Evolutionary conservation across 2,797 vertebrate species (phyloP).

Genomic region (Acanthurus lineatus): DNA sequence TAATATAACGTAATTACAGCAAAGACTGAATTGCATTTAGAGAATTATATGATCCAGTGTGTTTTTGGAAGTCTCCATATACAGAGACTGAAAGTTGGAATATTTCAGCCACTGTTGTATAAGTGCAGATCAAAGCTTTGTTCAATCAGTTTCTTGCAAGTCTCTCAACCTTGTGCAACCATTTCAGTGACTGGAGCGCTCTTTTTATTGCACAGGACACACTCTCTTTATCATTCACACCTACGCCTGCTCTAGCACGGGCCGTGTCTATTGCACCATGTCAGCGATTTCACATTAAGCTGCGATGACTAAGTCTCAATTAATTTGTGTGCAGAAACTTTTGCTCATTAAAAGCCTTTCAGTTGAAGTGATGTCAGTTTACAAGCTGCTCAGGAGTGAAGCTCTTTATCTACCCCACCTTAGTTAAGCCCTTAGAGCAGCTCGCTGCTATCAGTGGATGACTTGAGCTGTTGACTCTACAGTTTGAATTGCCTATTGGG

Average conservation of each 20-base stretch:
- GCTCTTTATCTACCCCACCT: conserved; percentile 57
- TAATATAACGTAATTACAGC: neutral
- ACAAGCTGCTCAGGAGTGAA: conserved; percentile 41
- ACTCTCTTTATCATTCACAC: neutral
- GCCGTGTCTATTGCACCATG: neutral
- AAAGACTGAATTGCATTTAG: neutral
- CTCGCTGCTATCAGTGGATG: conserved; percentile 58
- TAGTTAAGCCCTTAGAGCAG: conserved; percentile 41
- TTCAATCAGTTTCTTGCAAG: neutral
- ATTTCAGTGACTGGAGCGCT: neutral
- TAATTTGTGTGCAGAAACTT: conserved; percentile 1
- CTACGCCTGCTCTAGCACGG: neutral
- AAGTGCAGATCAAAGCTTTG: neutral
- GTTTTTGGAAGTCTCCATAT: no score
- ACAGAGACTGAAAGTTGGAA: neutral
- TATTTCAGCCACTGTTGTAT: neutral
- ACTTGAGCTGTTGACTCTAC: conserved; percentile 53
- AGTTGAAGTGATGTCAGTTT: conserved; percentile 23
- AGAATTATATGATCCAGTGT: neutral
- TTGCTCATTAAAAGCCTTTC: conserved; percentile 25
- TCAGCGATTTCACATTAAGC: neutral
- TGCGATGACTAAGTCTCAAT: neutral
- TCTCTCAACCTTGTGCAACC: neutral
- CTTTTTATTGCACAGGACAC: neutral
- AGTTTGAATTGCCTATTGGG: conserved; percentile 59